Base-by-base conservation (phyloP, 1,140 invertebrate species). In the Drosophila kepulauana region DNA sequence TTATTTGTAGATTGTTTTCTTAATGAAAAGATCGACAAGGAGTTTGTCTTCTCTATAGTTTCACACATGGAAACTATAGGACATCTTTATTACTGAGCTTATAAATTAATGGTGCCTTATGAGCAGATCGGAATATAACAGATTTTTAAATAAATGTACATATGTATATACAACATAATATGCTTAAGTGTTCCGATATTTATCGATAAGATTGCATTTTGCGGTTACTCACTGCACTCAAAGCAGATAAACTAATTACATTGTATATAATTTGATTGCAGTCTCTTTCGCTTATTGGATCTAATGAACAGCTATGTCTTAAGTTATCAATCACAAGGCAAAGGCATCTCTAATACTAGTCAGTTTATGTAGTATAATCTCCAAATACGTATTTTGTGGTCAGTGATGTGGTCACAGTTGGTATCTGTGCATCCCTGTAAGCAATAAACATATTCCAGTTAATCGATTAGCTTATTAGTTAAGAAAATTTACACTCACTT, bases 301-400 rank as follows among this genome's bases (percentile, higher is more conserved):
- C 38, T 59, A 46, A 38, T 16, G n/a, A 62, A 43, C 49, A n/a
- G 15, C 35, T 45, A 46, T 59, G 45, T 11, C 15, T 20, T 54
- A 35, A 54, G 28, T 41, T 45, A 28, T 16, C 8, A 72, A 56
- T 52, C 58, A 28, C 58, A 43, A 52, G 57, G 49, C 48, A 56
- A 59, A 33, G 11, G 11, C 5, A 33, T 4, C 13, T 20, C 51
- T 8, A 41, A 51, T 57, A 56, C 8, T 38, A 38, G 7, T 11
- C 46, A 43, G 25, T 30, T 78, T 66, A 88, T 33, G 62, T 46
- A 59, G 62, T 46, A 59, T 89, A 92, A 64, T 92, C 78, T 54
- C 91, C 91, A 20, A 92, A 92, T 13, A 79, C 58, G 45, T 89
- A 92, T 66, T 89, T 91, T 5, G 67, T 57, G 25, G 91, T 92